Evolutionary conservation across 2,888 invertebrate genomes (phyloP), one percentile per base, ranked within the genome.

Genomic region (Chorisops tibialis): DNA sequence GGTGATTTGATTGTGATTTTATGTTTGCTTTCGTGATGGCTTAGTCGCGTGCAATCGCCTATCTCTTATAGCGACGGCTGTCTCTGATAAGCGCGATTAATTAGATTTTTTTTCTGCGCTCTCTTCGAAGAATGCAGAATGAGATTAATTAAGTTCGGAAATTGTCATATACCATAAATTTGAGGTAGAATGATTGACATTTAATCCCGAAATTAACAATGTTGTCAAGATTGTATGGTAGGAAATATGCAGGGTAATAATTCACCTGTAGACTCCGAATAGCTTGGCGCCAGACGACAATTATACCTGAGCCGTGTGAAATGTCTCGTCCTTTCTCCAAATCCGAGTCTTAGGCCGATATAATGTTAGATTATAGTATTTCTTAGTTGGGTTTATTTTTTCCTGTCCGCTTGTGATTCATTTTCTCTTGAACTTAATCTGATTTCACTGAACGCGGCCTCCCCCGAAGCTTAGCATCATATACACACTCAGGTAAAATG

Each of bases 381-480:
- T 63, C 24, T 21, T 51, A 4, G 41, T 16, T 12, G 12, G 35
- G 21, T 11, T n/a, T 39, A 18, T n/a, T 38, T 21, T n/a, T 12
- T 12, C 18, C 4, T 3, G 24, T n/a, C 3, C 4, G 47, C 39
- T 39, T 21, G 21, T 9, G 21, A 12, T 22, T 43, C 16, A 24
- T 49, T 22, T 45, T 56, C 37, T 37, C 49, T 52, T 14, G 22
- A 22, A 22, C 50, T 56, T 56, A 61, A 63, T 63, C 60, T 59
- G 59, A 59, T 59, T 59, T 58, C 38, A 50, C 51, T 56, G 60
- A 56, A 61, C 60, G 38, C 61, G 63, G 45, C 50, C 61, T 61
- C 59, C 63, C 58, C 59, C 48, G 61, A 61, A 54, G 60, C 54
- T 52, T 54, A 59, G 38, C 39, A 21, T 19, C 35, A 22, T 21